Evolutionary conservation across 2,888 invertebrate genomes (phyloP), one percentile per base, ranked within the genome.

Genomic region (Drosophila lacicola): DNA sequence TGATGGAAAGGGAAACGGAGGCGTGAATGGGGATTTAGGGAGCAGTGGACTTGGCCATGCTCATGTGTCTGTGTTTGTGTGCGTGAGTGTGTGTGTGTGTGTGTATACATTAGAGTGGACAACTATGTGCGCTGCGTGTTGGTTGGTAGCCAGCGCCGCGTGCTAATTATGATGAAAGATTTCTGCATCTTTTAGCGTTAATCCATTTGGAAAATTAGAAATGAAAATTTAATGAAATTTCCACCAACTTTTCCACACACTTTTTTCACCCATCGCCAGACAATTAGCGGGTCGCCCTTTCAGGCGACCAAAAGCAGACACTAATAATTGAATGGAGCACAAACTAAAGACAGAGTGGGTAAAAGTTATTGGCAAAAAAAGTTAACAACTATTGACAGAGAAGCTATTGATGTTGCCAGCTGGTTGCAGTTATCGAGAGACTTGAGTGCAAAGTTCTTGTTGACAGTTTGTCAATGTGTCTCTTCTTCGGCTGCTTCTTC

Each of bases 151-250:
- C 61, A 78, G 70, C 70, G 78, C 75, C 80, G 78, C 78, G 80
- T 82, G 88, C 87, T 90, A 91, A 91, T 90, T 90, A 91, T 90
- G 90, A 90, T 90, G 81, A 90, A 90, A 85, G 90, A 90, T 91
- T 90, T 90, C 83, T 80, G 88, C 89, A 85, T 88, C 89, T 90
- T 85, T 90, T 87, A 83, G 90, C 75, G 85, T 90, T 90, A 90
- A 91, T 91, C 90, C 90, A 90, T 90, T 90, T 91, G 90, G 91
- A 90, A 90, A 90, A 90, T 90, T 90, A 85, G 90, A 91, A 91
- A 90, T 90, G 80, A 87, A 90, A 90, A 81, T 90, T 85, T 90
- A 90, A 91, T 91, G 90, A 80, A 90, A 89, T 82, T 80, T 66
- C 76, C 75, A 73, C 57, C 63, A 76, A 78, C 87, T 82, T 85